A percentile compares a stretch with the other conserved stretches of the same genome.
Evolutionary conservation across 2,888 invertebrate species (phyloP).

Genomic region (Dromius quadrimaculatus): DNA sequence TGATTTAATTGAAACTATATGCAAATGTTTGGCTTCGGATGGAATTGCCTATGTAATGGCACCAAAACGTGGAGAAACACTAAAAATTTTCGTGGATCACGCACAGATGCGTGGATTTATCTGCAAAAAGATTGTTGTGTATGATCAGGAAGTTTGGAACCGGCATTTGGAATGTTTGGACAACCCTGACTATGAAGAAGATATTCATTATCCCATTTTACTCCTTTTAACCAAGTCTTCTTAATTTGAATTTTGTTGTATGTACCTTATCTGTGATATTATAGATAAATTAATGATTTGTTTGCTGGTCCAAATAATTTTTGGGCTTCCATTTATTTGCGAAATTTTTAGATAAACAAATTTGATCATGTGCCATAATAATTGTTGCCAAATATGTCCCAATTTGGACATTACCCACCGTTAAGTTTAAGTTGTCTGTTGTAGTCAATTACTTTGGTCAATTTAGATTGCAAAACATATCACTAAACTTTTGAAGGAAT

Average conservation of each 20-base stretch:
- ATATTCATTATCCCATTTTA: constrained; percentile 79
- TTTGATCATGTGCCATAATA: constrained; percentile 19
- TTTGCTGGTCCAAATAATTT: constrained; percentile 12
- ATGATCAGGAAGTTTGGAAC: constrained; percentile 77
- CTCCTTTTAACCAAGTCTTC: constrained; percentile 71
- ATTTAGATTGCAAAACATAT: background rate
- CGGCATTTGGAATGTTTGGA: constrained; percentile 73
- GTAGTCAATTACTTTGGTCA: constrained; percentile 21
- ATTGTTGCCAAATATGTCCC: constrained; percentile 22
- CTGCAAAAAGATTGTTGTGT: constrained; percentile 71
- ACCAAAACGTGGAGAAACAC: constrained; percentile 78
- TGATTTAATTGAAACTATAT: constrained; percentile 77
- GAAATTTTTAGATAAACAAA: background rate
- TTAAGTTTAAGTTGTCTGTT: constrained; percentile 30
- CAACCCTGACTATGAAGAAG: constrained; percentile 74
- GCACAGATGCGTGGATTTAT: constrained; percentile 72
- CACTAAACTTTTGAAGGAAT: constrained; percentile 8
- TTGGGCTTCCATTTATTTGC: constrained; percentile 17
- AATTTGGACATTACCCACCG: constrained; percentile 17
- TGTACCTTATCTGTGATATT: constrained; percentile 51
- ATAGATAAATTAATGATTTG: constrained; percentile 11
- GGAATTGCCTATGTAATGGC: constrained; percentile 83
- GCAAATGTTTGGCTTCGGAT: constrained; percentile 71
- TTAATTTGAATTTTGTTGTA: constrained; percentile 40
- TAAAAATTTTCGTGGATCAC: constrained; percentile 76